These are phyloP conservation scores for Hydraecia micacea DNA, from an alignment of 2,888 invertebrate species.

Conservation along the genomic window DNA sequence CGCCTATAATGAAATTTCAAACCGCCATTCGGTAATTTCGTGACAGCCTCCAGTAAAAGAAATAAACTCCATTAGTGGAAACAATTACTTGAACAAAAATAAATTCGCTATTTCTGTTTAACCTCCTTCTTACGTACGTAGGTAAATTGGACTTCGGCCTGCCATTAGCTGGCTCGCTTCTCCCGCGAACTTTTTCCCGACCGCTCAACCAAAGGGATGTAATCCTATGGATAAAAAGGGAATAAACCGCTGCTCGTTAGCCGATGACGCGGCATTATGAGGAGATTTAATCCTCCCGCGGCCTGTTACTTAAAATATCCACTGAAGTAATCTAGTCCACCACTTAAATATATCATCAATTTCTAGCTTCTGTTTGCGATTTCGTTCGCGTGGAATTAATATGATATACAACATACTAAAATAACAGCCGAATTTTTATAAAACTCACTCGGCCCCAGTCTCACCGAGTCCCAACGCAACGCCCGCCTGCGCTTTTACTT, in stretches of 20 bases:
- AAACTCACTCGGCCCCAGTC: background rate
- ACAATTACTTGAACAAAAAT: slow-evolving; percentile 55
- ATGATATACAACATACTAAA: background rate
- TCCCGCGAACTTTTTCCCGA: slow-evolving; percentile 54
- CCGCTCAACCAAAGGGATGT: slow-evolving; percentile 39
- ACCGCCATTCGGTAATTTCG: slow-evolving; percentile 7
- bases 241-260: slow-evolving; percentile 69
- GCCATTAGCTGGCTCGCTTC: slow-evolving; percentile 54
- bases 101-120: slow-evolving; percentile 41
- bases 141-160: slow-evolving; percentile 59
- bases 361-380: background rate
- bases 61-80: slow-evolving; percentile 45
- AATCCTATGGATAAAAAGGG: slow-evolving; percentile 62
- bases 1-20: slow-evolving; percentile 11
- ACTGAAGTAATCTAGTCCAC: slow-evolving; percentile 40
- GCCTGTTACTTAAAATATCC: slow-evolving; percentile 65
- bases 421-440: background rate
- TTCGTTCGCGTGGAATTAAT: background rate
- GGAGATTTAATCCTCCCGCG: slow-evolving; percentile 65
- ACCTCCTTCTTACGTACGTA: slow-evolving; percentile 51
- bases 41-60: slow-evolving; percentile 15
- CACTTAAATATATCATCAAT: slow-evolving; percentile 29
- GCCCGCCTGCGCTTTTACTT: background rate
- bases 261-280: slow-evolving; percentile 69
- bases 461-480: background rate